These are phyloP conservation scores for Trypoxylon attenuatum DNA, from an alignment of 2,888 invertebrate species.

Conservation along the genomic window DNA sequence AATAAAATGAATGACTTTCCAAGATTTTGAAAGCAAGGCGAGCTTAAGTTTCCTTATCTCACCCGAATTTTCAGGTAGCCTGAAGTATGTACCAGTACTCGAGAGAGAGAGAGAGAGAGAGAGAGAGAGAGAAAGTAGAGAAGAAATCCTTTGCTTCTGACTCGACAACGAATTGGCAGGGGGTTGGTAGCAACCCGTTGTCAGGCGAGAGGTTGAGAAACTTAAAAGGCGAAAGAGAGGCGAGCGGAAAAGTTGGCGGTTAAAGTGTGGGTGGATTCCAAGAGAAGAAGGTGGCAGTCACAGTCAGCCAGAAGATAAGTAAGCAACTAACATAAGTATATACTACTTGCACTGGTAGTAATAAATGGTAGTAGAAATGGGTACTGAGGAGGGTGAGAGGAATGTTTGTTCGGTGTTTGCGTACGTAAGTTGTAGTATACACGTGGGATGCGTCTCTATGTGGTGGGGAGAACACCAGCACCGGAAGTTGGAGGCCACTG, in stretches of 20 bases:
- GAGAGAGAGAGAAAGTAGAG: slow-evolving; percentile 12
- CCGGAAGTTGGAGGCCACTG: slow-evolving; percentile 74
- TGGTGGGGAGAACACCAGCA: slow-evolving; percentile 62
- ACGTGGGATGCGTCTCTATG: neutral
- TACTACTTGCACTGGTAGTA: no score
- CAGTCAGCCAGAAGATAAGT: no score
- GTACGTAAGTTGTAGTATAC: slow-evolving; percentile 32
- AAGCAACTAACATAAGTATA: no score
- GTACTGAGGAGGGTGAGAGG: slow-evolving; percentile 17
- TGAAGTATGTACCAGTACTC: no score
- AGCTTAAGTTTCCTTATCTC: no score
- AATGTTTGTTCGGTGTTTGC: slow-evolving; percentile 47
- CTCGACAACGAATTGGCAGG: neutral
- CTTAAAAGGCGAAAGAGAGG: neutral
- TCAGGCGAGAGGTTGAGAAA: neutral
- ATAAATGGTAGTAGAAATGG: slow-evolving; percentile 15
- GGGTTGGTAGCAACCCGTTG: neutral
- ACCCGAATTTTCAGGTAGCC: no score
- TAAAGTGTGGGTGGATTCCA: neutral
- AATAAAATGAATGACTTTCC: no score
- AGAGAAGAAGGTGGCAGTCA: no score
- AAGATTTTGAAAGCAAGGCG: no score
- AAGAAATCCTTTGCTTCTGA: no score
- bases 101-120: slow-evolving; percentile 9
- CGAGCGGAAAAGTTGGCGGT: slow-evolving; percentile 3